phyloP scores from a whole-genome alignment of 1,140 invertebrate species.

The Phortica variegata region DNA sequence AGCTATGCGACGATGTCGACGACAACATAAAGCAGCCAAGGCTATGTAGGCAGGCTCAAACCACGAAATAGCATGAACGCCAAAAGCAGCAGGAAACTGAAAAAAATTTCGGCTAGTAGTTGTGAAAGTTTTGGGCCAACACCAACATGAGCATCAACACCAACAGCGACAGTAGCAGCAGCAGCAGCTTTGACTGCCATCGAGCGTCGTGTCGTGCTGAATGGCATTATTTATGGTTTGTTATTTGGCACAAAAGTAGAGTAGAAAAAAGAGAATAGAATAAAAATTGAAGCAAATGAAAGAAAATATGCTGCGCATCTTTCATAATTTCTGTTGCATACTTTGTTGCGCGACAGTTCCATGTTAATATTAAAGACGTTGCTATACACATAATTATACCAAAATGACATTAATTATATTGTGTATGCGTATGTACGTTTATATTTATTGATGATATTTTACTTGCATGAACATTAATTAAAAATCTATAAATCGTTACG shows the following conservation, averaged over 20 bases:
- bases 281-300: slow-evolving; percentile 24
- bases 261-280: no score
- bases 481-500: no score
- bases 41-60: slow-evolving; percentile 31
- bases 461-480: no score
- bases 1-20: slow-evolving; percentile 30
- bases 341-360: no score
- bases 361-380: no score
- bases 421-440: no score
- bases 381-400: no score
- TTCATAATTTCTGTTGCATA: slow-evolving; percentile 38
- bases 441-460: no score
- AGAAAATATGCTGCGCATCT: slow-evolving; percentile 53
- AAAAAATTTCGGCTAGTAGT: slow-evolving; percentile 51
- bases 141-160: slow-evolving; percentile 17
- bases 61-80: slow-evolving; percentile 52
- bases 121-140: slow-evolving; percentile 50
- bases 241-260: slow-evolving; percentile 43
- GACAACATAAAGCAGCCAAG: slow-evolving; percentile 42
- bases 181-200: slow-evolving; percentile 46
- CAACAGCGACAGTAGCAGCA: slow-evolving; percentile 1
- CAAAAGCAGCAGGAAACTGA: slow-evolving; percentile 26
- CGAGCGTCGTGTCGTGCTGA: slow-evolving; percentile 22
- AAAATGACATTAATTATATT: no score
- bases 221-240: slow-evolving; percentile 55